A percentile compares a stretch with the other conserved stretches of the same genome.
These are phyloP conservation scores for Zaprionus nigranus DNA, from an alignment of 1,140 invertebrate genomes.

Conservation along the genomic window DNA sequence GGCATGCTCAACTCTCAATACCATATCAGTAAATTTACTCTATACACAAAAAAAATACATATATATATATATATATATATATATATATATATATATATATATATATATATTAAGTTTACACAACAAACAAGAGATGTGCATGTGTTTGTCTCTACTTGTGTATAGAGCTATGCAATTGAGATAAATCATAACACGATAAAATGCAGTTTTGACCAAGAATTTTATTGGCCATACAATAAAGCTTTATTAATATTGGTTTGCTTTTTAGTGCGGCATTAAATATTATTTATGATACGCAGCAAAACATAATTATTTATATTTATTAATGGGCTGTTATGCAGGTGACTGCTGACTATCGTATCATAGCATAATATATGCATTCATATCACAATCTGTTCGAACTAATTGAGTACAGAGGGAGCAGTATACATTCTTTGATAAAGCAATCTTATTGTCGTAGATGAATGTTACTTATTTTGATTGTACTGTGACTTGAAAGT, in stretches of 20 bases:
- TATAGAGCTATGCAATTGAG: conserved; percentile 18
- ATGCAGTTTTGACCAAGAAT: conserved; percentile 38
- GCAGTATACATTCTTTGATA: neutral
- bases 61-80: neutral
- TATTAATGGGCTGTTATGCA: conserved; percentile 41
- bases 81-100: neutral
- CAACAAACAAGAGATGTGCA: neutral
- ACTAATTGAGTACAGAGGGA: conserved; percentile 1
- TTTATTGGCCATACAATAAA: conserved; percentile 51
- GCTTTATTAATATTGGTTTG: conserved; percentile 51
- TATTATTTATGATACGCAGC: conserved; percentile 37
- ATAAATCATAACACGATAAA: conserved; percentile 54
- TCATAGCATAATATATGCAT: neutral
- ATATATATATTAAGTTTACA: conserved; percentile 4
- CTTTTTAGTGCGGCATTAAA: conserved; percentile 39
- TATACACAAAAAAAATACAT: conserved; percentile 2
- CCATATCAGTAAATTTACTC: conserved; percentile 40
- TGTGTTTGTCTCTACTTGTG: neutral
- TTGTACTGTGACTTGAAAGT: too few species aligned
- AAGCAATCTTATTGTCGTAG: neutral
- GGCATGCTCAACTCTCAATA: conserved; percentile 58
- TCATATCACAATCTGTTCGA: neutral
- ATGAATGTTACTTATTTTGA: neutral
- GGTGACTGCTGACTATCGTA: conserved; percentile 33
- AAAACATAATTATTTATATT: conserved; percentile 44